These are phyloP conservation scores for Cetoscarus ocellatus DNA, from an alignment of 2,797 vertebrate genomes.

Conservation along the genomic window DNA sequence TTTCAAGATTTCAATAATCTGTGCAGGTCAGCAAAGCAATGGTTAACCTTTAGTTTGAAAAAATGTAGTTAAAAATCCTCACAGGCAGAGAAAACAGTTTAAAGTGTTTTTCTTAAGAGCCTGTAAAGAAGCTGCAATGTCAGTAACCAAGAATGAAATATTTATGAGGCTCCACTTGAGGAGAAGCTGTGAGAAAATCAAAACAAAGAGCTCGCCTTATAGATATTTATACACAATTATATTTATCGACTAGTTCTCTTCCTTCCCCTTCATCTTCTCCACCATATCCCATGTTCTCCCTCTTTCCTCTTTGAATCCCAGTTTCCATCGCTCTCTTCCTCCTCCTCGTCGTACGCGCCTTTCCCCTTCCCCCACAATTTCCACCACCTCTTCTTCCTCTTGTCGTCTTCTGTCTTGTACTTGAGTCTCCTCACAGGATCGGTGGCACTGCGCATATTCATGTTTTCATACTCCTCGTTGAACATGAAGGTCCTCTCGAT, in stretches of 20 bases:
- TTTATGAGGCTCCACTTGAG: conserved; percentile 11
- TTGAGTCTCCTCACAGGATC: conserved; percentile 89
- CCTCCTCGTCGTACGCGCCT: conserved; percentile 20
- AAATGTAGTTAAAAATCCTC: neutral
- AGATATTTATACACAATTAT: too few relatives aligned
- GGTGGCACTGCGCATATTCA: conserved; percentile 82
- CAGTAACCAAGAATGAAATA: conserved; percentile 2
- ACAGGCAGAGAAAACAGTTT: conserved; percentile 8
- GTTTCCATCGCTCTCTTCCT: conserved; percentile 40
- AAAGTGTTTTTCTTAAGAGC: neutral
- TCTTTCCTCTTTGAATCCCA: conserved; percentile 51
- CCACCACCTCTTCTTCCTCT: conserved; percentile 79
- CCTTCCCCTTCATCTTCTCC: conserved; percentile 43
- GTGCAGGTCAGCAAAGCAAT: conserved; percentile 1
- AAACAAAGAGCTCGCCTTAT: conserved; percentile 1
- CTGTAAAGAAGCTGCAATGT: conserved; percentile 1
- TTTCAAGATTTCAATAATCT: neutral
- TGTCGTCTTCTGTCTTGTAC: conserved; percentile 85
- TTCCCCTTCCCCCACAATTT: conserved; percentile 55
- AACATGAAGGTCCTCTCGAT: conserved; percentile 90
- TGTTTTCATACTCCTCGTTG: conserved; percentile 87
- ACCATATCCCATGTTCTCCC: conserved; percentile 45
- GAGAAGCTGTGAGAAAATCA: conserved; percentile 8
- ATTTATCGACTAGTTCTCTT: too few relatives aligned
- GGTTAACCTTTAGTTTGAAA: neutral